Percentiles rank a stretch among this genome's conserved stretches.
Evolutionary conservation across 2,888 invertebrate genomes (phyloP).

Genomic region (Brenthis daphne): DNA sequence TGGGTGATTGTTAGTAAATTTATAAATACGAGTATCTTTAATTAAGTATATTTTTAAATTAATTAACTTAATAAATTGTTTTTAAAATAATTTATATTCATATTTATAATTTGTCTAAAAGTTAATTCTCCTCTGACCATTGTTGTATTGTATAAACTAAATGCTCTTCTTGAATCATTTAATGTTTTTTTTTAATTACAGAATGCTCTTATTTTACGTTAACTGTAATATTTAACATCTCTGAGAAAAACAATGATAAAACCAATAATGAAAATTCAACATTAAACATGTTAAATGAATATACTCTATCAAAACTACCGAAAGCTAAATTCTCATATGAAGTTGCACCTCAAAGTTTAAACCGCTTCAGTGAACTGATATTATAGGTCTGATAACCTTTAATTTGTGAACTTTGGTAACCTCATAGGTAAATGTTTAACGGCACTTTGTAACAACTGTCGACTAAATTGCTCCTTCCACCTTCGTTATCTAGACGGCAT

Average conservation of each 20-base stretch:
- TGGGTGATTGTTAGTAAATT: not conserved
- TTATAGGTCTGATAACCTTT: constrained; percentile 34
- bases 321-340: constrained; percentile 15
- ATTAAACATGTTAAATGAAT: not conserved
- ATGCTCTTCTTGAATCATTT: too few relatives aligned
- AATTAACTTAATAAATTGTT: too few relatives aligned
- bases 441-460: constrained; percentile 31
- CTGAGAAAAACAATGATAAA: too few relatives aligned
- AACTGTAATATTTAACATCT: too few relatives aligned
- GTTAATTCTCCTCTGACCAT: too few relatives aligned
- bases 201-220: too few relatives aligned
- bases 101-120: too few relatives aligned
- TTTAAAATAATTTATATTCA: too few relatives aligned
- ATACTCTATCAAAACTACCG: constrained; percentile 10
- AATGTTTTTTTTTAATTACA: too few relatives aligned
- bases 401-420: constrained; percentile 31
- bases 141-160: too few relatives aligned
- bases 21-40: not conserved
- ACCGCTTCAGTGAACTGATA: constrained; percentile 24
- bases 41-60: too few relatives aligned
- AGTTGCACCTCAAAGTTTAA: constrained; percentile 29
- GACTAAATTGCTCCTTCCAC: constrained; percentile 22
- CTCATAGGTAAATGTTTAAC: constrained; percentile 35
- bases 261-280: too few relatives aligned
- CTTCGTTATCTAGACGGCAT: constrained; percentile 8